phyloP scores from a whole-genome alignment of 2,888 invertebrate species.

The Cotesia congregata region DNA sequence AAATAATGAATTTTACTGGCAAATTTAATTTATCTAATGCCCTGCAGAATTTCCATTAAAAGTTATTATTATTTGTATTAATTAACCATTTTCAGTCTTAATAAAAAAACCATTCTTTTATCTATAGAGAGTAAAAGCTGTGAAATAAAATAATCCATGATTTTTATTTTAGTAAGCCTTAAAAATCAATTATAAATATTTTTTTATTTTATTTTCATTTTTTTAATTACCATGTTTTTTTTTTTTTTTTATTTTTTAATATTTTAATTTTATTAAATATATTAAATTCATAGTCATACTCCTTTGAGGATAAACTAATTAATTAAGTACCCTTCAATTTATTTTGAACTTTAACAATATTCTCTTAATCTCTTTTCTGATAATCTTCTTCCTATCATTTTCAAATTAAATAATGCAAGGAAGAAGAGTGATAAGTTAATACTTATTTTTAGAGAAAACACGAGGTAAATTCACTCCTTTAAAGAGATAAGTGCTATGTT shows the following conservation, averaged over 20 bases:
- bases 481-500: constrained; percentile 34
- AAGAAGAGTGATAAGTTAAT: constrained; percentile 24
- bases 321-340: constrained; percentile 37
- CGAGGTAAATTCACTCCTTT: constrained; percentile 29
- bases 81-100: constrained; percentile 59
- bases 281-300: constrained; percentile 23
- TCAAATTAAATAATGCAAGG: constrained; percentile 21
- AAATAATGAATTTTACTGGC: constrained; percentile 8
- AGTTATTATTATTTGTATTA: constrained; percentile 44
- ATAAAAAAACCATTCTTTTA: constrained; percentile 46
- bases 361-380: constrained; percentile 51
- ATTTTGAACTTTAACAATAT: constrained; percentile 58
- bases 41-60: constrained; percentile 44
- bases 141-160: constrained; percentile 13
- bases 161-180: constrained; percentile 15
- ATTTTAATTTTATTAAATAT: constrained; percentile 24
- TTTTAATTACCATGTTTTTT: constrained; percentile 7
- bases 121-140: constrained; percentile 1
- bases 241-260: constrained; percentile 29
- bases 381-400: constrained; percentile 40
- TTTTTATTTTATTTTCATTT: background rate
- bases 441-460: constrained; percentile 29
- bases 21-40: constrained; percentile 26
- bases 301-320: background rate
- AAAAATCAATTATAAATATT: background rate